Percentiles rank a stretch among this genome's conserved stretches.
phyloP scores from a whole-genome alignment of 1,140 invertebrate genomes.

The Drosophila lacertosa region DNA sequence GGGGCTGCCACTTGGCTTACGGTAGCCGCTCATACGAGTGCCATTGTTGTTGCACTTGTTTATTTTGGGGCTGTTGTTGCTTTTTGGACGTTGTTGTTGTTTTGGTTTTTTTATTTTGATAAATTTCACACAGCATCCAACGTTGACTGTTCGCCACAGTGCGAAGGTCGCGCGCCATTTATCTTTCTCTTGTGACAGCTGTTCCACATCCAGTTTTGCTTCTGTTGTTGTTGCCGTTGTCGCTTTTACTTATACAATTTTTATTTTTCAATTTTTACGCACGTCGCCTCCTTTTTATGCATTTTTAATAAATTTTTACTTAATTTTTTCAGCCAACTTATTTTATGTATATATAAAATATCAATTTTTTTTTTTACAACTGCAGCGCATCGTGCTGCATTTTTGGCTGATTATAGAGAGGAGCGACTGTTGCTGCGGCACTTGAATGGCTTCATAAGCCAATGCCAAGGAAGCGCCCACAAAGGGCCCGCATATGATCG shows the following conservation, averaged over 20 bases:
- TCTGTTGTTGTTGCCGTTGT: slow-evolving; percentile 15
- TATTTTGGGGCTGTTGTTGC: slow-evolving; percentile 47
- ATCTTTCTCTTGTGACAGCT: slow-evolving; percentile 67
- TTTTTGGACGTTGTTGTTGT: slow-evolving; percentile 15
- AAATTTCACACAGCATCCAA: slow-evolving; percentile 48
- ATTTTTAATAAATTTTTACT: slow-evolving; percentile 77
- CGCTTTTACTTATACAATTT: slow-evolving; percentile 9
- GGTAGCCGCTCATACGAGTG: slow-evolving; percentile 41
- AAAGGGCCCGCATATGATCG: slow-evolving; percentile 1
- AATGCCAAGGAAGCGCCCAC: slow-evolving; percentile 51
- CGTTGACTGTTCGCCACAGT: slow-evolving; percentile 54
- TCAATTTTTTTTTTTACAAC: slow-evolving; percentile 75
- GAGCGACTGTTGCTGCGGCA: slow-evolving; percentile 25
- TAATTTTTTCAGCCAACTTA: slow-evolving; percentile 59
- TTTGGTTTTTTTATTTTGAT: slow-evolving; percentile 40
- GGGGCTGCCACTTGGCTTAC: slow-evolving; percentile 45
- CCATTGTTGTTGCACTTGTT: slow-evolving; percentile 48
- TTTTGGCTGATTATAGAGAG: slow-evolving; percentile 60
- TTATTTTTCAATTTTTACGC: slow-evolving; percentile 1
- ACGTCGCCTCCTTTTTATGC: slow-evolving; percentile 48
- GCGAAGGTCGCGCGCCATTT: slow-evolving; percentile 79
- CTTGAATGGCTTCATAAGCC: slow-evolving; percentile 79
- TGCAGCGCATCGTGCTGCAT: slow-evolving; percentile 42
- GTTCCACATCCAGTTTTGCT: slow-evolving; percentile 62
- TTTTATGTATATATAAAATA: slow-evolving; percentile 69